Base-by-base conservation (phyloP, 92 coral and sea anemone genomes). In the Isaurus tuberculatus region DNA sequence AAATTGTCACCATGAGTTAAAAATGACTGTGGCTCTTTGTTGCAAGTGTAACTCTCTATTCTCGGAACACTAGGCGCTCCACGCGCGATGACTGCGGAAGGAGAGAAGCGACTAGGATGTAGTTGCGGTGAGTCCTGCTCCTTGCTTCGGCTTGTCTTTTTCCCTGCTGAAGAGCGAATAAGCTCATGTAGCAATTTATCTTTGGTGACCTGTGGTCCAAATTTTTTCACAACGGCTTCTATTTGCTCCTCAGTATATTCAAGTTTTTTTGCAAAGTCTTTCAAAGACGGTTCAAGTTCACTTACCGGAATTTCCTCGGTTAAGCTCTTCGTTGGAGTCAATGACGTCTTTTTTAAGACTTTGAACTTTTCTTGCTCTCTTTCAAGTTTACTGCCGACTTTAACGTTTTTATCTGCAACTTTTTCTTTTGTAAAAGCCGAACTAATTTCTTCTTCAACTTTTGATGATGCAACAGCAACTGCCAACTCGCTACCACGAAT, bases 121-220 rank as follows among this genome's bases (percentile, higher is more conserved):
- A 28, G 70, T 28, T 55, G 48, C 8, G 83, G 14, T 57, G 77
- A 31, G 8, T 51, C 63, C 29, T 67, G 71, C 19, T 67, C 89
- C 20, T 64, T 8, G 23, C 16, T 23, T 17, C 82, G 70, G 34
- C 34, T 42, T 14, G 2, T 77, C 22, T 60, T 57, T 40, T 22
- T 77, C 25, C 82, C 82, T 10, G 82, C 26, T 5, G 91, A 82
- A 51, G 49, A 22, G 68, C 73, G 80, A 51, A 87, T 87, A 8
- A 97, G 98, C 79, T 97, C 98, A 60, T 93, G 88, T 19, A 97
- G 87, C 65, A 97, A 84, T 11, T 95, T 97, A 84, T 97, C 95
- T 60, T 92, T 92, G 58, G 91, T 94, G 23, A 94, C 94, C 14
- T 92, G 84, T 5, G 89, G 73, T 53, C 99, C 99, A 29, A 92